A percentile compares a stretch with the other conserved stretches of the same genome.
phyloP scores from a whole-genome alignment of 2,797 vertebrate genomes.

The Poecilia velifera region DNA sequence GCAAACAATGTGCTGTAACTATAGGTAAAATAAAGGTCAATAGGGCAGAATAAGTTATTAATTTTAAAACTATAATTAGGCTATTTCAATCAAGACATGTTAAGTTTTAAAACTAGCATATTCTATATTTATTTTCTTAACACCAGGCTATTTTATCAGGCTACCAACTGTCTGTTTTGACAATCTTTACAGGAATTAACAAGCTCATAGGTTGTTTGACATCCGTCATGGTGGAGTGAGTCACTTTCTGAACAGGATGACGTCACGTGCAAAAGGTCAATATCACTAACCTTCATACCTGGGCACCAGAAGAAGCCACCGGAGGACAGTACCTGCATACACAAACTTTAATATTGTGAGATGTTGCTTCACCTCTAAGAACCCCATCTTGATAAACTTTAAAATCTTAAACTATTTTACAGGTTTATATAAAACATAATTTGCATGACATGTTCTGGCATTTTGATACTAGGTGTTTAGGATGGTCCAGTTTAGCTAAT shows the following conservation, averaged over 20 bases:
- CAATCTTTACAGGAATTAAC: not conserved
- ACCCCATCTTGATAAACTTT: not conserved
- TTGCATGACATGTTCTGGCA: not conserved
- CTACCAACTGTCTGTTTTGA: not conserved
- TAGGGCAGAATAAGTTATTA: no score
- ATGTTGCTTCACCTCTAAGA: not conserved
- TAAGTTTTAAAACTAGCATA: no score
- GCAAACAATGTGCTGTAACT: no score
- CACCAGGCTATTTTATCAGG: not conserved
- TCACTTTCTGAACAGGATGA: not conserved
- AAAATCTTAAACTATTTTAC: not conserved
- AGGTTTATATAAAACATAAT: not conserved
- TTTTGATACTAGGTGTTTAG: not conserved
- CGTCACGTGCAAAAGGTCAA: not conserved
- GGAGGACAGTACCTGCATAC: not conserved
- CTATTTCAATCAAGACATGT: no score
- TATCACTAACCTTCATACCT: not conserved
- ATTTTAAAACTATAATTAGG: no score
- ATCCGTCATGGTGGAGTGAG: not conserved
- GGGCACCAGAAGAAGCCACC: not conserved
- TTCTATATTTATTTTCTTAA: no score
- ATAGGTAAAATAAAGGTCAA: no score
- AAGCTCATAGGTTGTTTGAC: not conserved
- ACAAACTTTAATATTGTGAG: not conserved
- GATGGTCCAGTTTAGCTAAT: not conserved